Evolutionary conservation across 2,113 vertebrate genomes (phyloP).

Genomic region (Lophura nycthemera): DNA sequence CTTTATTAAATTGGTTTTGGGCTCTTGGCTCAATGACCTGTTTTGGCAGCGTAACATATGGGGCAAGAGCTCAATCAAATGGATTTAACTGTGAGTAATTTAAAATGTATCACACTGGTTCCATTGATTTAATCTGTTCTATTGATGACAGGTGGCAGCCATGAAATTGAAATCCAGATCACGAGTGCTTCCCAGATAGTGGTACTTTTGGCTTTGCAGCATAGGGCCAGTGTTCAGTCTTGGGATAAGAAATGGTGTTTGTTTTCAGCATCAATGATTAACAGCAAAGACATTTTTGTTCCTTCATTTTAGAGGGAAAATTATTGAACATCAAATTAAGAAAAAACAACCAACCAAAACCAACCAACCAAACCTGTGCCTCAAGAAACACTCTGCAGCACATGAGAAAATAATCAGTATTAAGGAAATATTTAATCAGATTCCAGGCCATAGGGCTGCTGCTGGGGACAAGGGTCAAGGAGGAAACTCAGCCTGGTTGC

Average conservation of each 20-base stretch:
- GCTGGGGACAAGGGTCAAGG: not conserved
- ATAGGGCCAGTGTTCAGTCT: not conserved
- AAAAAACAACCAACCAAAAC: not conserved
- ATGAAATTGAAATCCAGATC: not conserved
- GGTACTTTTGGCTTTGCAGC: not conserved
- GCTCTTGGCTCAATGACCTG: not conserved
- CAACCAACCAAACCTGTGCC: not conserved
- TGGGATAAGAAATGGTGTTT: not conserved
- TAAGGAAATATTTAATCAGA: not conserved
- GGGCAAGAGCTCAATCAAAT: not conserved
- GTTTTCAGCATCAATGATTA: not conserved
- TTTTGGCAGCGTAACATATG: not conserved
- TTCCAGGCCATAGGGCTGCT: not conserved
- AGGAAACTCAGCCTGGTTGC: not conserved
- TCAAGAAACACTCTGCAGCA: not conserved
- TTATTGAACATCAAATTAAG: not conserved
- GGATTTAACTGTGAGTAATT: not conserved
- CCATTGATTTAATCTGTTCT: not conserved
- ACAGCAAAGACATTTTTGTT: not conserved
- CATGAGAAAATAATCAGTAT: not conserved
- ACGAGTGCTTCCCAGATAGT: not conserved
- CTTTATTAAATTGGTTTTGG: not conserved
- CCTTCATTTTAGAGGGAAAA: not conserved
- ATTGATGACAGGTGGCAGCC: not conserved
- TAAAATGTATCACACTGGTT: not conserved